Evolutionary conservation across 2,888 invertebrate species (phyloP), one percentile per base, ranked within the genome.

Genomic region (Pterostichus madidus): DNA sequence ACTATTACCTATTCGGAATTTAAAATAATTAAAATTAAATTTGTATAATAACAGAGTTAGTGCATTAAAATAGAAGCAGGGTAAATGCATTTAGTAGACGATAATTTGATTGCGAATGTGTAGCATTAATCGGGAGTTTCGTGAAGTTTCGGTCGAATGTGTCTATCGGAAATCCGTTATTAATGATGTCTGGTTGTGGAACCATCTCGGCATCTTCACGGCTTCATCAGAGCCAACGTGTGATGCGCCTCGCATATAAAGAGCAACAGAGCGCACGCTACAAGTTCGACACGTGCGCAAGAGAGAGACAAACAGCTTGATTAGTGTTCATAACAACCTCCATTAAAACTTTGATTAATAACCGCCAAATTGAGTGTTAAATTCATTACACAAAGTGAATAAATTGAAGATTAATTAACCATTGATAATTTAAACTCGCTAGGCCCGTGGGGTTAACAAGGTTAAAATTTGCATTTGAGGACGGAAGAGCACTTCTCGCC

Each of bases 321-420:
- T 85, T 85, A 85, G 85, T 84, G 84, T 85, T 77, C 73, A 81
- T 83, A 89, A 88, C 88, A 88, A 86, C 88, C 89, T 90, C 91
- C 90, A 91, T 91, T 91, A 91, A 91, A 91, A 91, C 90, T 91
- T 91, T 91, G 91, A 91, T 91, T 91, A 91, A 91, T 91, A 91
- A 91, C 90, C 91, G 89, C 79, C 90, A 91, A 91, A 92, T 92
- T 91, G 91, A 89, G 90, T 89, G 90, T 89, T 90, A 90, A 90
- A 90, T 90, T 90, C 89, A 89, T 90, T 90, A 90, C 88, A 90
- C 89, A 90, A 90, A 90, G 91, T 90, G 90, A 91, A 91, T 90
- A 91, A 91, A 91, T 90, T 90, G 90, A 90, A 90, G 90, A 90
- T 91, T 90, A 91, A 91, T 91, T 91, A 90, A 91, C 90, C 91